Percentiles rank a stretch among this genome's conserved stretches.
Conservation (phyloP, 2,888 invertebrate genomes). For the Cyclophora punctaria region DNA sequence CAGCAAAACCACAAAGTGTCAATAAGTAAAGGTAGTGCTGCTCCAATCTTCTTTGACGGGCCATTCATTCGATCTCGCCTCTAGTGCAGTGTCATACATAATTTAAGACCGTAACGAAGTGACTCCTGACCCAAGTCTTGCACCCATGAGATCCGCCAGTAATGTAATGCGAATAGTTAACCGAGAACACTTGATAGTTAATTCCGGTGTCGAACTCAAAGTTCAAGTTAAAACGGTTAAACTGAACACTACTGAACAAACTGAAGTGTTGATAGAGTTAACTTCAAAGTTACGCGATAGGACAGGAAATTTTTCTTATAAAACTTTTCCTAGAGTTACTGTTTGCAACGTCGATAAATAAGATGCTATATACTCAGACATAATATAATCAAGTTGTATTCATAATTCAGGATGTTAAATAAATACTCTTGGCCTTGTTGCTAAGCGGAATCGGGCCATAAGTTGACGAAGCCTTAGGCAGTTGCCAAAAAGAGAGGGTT, state of each 20-base stretch:
- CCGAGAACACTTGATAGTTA: slow-evolving; percentile 9
- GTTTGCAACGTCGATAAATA: too few species aligned
- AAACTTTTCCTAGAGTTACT: too few species aligned
- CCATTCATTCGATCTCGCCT: too few species aligned
- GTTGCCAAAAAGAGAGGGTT: slow-evolving; percentile 47
- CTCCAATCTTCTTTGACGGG: too few species aligned
- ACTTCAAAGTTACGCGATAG: neutral
- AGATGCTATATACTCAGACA: too few species aligned
- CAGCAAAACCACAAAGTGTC: too few species aligned
- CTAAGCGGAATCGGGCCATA: slow-evolving; percentile 8
- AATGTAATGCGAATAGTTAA: slow-evolving; percentile 2
- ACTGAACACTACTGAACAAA: slow-evolving; percentile 5
- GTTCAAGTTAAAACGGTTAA: slow-evolving; percentile 6
- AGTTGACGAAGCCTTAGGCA: slow-evolving; percentile 21
- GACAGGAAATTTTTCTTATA: too few species aligned
- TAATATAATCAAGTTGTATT: too few species aligned
- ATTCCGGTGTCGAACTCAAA: slow-evolving; percentile 2
- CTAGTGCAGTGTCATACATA: slow-evolving; percentile 34
- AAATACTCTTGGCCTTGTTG: too few species aligned
- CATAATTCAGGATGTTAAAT: too few species aligned
- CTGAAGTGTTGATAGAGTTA: slow-evolving; percentile 3
- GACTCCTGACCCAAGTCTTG: slow-evolving; percentile 6
- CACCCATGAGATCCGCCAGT: slow-evolving; percentile 8
- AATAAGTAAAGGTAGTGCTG: too few species aligned
- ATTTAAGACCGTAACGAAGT: slow-evolving; percentile 37